A percentile compares a stretch with the other conserved stretches of the same genome.
These are phyloP conservation scores for Lithosia quadra DNA, from an alignment of 2,888 invertebrate genomes.

Conservation along the genomic window DNA sequence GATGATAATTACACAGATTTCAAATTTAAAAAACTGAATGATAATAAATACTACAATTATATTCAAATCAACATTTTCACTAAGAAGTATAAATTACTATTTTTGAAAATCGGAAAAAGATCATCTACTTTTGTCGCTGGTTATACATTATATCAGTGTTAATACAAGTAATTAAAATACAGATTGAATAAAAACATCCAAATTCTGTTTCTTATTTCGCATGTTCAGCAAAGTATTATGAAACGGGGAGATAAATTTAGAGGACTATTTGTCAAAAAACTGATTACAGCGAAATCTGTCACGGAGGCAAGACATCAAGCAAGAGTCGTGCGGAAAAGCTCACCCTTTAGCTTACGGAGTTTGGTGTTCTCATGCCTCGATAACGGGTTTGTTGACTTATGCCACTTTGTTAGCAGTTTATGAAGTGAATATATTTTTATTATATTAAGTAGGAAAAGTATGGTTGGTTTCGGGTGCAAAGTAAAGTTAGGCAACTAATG, in stretches of 20 bases:
- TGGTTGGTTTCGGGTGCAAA: constrained; percentile 28
- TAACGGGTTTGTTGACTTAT: constrained; percentile 40
- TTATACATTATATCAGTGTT: neutral
- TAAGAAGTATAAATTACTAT: no score
- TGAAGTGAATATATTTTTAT: constrained; percentile 27
- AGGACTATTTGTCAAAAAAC: constrained; percentile 67
- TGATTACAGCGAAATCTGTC: constrained; percentile 72
- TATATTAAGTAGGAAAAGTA: neutral
- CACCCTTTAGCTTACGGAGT: constrained; percentile 32
- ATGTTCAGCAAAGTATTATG: constrained; percentile 22
- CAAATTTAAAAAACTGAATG: no score
- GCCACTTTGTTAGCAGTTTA: constrained; percentile 30
- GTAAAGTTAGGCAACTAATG: neutral
- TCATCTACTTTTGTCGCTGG: neutral
- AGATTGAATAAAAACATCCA: constrained; percentile 41
- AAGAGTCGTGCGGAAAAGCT: constrained; percentile 37
- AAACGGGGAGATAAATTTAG: constrained; percentile 27
- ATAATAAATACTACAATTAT: no score
- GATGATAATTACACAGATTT: no score
- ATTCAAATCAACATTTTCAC: no score
- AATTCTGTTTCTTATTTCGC: constrained; percentile 42
- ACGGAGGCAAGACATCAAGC: constrained; percentile 64
- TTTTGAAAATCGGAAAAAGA: neutral
- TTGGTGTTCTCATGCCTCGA: constrained; percentile 26
- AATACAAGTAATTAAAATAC: constrained; percentile 36